A percentile compares a stretch with the other conserved stretches of the same genome.
Evolutionary conservation across 1,140 invertebrate genomes (phyloP).

Genomic region (Sitobion miscanthi): DNA sequence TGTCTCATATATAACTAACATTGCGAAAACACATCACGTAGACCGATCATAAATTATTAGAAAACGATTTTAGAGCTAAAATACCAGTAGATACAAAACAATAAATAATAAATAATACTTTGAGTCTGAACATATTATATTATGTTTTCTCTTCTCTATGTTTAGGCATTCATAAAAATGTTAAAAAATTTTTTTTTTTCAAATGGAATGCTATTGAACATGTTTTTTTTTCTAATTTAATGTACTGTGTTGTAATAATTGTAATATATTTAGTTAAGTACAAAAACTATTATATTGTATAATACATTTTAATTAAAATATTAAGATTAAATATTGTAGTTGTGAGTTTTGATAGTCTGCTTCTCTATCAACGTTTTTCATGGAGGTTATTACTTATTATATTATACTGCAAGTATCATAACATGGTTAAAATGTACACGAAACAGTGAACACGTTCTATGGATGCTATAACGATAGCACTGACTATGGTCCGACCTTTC

Average conservation of each 20-base stretch:
- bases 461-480: neutral
- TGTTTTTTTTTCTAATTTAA: neutral
- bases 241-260: neutral
- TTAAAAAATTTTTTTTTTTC: no score
- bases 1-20: neutral
- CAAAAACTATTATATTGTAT: neutral
- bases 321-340: neutral
- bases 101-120: slow-evolving; percentile 6
- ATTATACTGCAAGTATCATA: neutral
- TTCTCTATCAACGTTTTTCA: neutral
- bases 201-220: neutral
- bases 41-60: neutral
- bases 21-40: neutral
- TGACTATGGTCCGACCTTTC: neutral
- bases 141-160: neutral
- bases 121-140: neutral
- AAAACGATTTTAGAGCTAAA: neutral
- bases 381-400: neutral
- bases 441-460: neutral
- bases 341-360: neutral
- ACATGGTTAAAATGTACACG: neutral
- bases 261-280: neutral
- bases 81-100: neutral
- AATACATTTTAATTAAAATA: neutral
- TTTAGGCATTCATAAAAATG: neutral